Percentiles rank a stretch among this genome's conserved stretches.
Conservation (phyloP, 2,888 invertebrate species). For the Stenodema calcarata region DNA sequence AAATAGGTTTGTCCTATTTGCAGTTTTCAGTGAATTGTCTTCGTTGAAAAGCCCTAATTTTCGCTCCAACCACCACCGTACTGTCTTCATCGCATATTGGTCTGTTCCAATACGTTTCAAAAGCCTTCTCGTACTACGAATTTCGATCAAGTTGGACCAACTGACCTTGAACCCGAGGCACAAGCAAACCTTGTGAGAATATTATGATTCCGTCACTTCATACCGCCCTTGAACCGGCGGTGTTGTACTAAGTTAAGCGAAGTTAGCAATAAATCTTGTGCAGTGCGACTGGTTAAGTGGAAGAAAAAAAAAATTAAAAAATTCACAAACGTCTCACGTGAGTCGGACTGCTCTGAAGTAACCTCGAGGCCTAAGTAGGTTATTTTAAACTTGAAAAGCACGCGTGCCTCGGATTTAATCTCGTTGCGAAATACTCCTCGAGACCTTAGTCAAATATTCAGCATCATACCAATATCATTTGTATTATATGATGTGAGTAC, state of each 20-base stretch:
- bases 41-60: too few species aligned
- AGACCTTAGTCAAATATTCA: neutral
- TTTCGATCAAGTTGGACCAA: too few species aligned
- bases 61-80: too few species aligned
- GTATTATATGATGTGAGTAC: too few species aligned
- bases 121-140: too few species aligned
- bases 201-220: neutral
- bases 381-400: neutral
- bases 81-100: too few species aligned
- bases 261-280: neutral
- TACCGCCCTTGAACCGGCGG: neutral
- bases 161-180: too few species aligned
- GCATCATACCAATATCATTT: neutral
- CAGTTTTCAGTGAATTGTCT: too few species aligned
- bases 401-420: neutral
- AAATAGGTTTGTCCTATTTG: too few species aligned
- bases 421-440: neutral
- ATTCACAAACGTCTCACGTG: constrained; percentile 15
- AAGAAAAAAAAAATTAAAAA: neutral
- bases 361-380: neutral
- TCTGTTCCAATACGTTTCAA: too few species aligned
- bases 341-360: neutral
- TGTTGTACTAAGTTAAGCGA: neutral
- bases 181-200: too few species aligned
- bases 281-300: neutral